Evolutionary conservation across 2,888 invertebrate genomes (phyloP).

Genomic region (Leptarthrus brevirostris): DNA sequence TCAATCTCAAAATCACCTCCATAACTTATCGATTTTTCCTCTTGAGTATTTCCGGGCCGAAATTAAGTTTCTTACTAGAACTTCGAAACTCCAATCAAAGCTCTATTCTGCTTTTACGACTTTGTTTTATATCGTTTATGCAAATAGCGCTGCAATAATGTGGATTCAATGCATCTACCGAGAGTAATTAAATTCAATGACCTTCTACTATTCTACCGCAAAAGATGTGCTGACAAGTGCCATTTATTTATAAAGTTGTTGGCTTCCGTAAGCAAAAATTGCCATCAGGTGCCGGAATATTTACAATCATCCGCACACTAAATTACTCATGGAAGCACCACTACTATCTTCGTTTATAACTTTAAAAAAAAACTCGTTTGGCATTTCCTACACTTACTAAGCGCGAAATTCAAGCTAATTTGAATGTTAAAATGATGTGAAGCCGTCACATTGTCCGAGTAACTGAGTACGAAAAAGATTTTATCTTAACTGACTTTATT

Average conservation of each 20-base stretch:
- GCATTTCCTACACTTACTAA: background rate
- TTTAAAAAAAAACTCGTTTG: slow-evolving; percentile 6
- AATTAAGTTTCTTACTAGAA: background rate
- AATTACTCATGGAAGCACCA: no score
- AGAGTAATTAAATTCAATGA: slow-evolving; percentile 3
- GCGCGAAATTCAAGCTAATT: slow-evolving; percentile 16
- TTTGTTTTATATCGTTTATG: no score
- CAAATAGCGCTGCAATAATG: no score
- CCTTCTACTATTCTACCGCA: slow-evolving; percentile 6
- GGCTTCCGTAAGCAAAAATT: slow-evolving; percentile 31
- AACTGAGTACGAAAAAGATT: slow-evolving; percentile 4
- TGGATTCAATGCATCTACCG: slow-evolving; percentile 4
- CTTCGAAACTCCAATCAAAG: no score
- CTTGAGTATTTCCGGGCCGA: no score
- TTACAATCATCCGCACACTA: background rate
- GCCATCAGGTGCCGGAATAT: background rate
- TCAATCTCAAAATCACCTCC: no score
- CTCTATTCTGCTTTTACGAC: no score
- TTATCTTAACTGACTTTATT: background rate
- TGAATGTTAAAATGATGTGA: slow-evolving; percentile 12
- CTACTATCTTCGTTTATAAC: no score
- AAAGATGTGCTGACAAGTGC: slow-evolving; percentile 14
- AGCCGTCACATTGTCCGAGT: background rate
- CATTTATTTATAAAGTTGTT: slow-evolving; percentile 9
- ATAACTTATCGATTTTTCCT: no score